Base-by-base conservation (phyloP, 1,140 invertebrate genomes). In the Scaptomyza montana region DNA sequence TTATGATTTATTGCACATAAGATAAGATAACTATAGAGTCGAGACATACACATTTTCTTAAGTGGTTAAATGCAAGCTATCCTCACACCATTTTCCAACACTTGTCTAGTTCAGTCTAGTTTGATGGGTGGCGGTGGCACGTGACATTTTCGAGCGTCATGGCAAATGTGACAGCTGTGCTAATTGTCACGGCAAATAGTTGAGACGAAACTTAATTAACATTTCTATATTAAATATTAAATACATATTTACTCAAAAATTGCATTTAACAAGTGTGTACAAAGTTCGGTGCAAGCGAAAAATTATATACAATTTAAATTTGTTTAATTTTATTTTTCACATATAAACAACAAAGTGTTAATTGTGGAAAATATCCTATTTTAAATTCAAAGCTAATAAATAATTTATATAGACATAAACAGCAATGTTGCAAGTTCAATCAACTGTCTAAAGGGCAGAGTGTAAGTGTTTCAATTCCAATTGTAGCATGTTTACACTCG, bases 341-440 rank as follows among this genome's bases (percentile, higher is more conserved):
- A 73, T 69, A 75, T 72, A 78, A 82, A 75, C 78, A 76, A 65
- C 21, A 53, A n/a, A 13, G 75, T 68, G 75, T 39, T 82, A 82
- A 82, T 74, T 82, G 8, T 36, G 33, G 33, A 36, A 36, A 36
- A 9, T 7, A 9, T 25, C 21, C 1, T 25, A 36, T 36, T 7
- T 7, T 16, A 1, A 16, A 16, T 36, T 36, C 30, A 0, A 25
- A 33, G 30, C 30, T 36, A 36, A 36, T 36, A 9, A 36, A 36
- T 36, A 2, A 36, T 43, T 28, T 2, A 9, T 28, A 43, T 25
- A n/a, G 36, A 39, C 6, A 51, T 4, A 19, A 53, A 6, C n/a
- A 7, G 30, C 30, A 16, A 16, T 16, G 16, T 16, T 10, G 12
- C 3, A 54, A 54, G 36, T 33, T 13, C 33, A 36, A 36, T 36